These are phyloP conservation scores for Leucophenga maculata DNA, from an alignment of 2,888 invertebrate species.

Conservation along the genomic window DNA sequence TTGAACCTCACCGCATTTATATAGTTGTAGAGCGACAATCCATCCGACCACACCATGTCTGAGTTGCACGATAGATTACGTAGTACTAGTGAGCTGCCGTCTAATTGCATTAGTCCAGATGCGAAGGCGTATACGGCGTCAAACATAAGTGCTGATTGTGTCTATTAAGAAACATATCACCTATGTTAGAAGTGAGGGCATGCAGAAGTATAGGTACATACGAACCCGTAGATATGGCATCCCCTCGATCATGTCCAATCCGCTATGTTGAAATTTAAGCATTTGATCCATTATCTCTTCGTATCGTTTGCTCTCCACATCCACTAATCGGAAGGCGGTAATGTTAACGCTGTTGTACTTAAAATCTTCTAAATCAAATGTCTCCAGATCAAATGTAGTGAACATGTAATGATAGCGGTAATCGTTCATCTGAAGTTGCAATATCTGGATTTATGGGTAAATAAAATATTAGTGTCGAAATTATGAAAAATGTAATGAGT, in stretches of 20 bases:
- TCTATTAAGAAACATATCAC: constrained; percentile 73
- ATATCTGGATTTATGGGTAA: constrained; percentile 80
- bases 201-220: constrained; percentile 11
- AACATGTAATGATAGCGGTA: constrained; percentile 96
- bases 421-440: constrained; percentile 96
- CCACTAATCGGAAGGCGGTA: constrained; percentile 92
- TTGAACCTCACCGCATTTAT: constrained; percentile 77
- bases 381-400: constrained; percentile 91
- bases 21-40: constrained; percentile 82
- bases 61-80: constrained; percentile 87
- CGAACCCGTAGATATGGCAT: constrained; percentile 79
- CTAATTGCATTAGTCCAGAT: constrained; percentile 82
- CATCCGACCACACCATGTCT: constrained; percentile 85
- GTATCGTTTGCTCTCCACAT: constrained; percentile 83
- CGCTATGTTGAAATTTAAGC: constrained; percentile 90
- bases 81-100: constrained; percentile 79
- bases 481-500: not conserved
- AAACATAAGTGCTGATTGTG: constrained; percentile 88
- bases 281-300: constrained; percentile 85
- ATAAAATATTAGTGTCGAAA: not conserved
- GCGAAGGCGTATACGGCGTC: constrained; percentile 90
- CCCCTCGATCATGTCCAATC: constrained; percentile 80
- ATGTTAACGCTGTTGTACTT: constrained; percentile 95
- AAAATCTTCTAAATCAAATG: constrained; percentile 91
- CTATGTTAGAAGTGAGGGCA: not conserved